These are phyloP conservation scores for Tenthredo distinguenda DNA, from an alignment of 2,888 invertebrate genomes.

Conservation along the genomic window DNA sequence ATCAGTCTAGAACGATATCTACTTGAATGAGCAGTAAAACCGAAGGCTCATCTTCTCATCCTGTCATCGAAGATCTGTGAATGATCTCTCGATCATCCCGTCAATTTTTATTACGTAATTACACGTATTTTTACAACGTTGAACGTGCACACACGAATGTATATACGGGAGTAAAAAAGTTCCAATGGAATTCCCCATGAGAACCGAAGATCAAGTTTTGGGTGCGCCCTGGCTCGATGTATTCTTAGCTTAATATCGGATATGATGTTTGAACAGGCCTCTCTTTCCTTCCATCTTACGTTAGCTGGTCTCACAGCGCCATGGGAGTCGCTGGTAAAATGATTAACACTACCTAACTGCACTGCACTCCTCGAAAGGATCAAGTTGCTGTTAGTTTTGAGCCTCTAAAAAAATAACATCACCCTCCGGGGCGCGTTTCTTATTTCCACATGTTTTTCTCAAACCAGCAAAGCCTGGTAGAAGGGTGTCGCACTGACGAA, in stretches of 20 bases:
- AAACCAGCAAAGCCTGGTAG: neutral
- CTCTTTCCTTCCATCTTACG: constrained; percentile 49
- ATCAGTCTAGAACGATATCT: neutral
- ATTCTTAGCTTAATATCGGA: constrained; percentile 59
- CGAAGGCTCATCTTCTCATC: neutral
- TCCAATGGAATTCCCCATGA: constrained; percentile 6
- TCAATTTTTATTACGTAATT: neutral
- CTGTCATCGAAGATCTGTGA: neutral
- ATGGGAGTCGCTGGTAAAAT: constrained; percentile 45
- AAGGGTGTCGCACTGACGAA: constrained; percentile 14
- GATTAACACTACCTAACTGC: constrained; percentile 22
- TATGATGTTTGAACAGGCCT: constrained; percentile 61
- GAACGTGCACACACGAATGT: neutral
- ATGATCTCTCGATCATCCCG: neutral
- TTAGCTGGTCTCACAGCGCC: constrained; percentile 26
- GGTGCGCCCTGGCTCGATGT: constrained; percentile 36
- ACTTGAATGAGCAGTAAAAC: neutral
- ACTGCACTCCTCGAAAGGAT: constrained; percentile 49
- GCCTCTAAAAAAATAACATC: constrained; percentile 49
- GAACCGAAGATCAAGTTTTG: neutral
- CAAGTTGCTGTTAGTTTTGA: constrained; percentile 49
- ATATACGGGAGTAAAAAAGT: neutral
- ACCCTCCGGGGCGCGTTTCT: neutral
- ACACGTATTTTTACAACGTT: neutral
- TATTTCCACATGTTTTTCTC: constrained; percentile 23